phyloP scores from a whole-genome alignment of 2,113 vertebrate genomes.

The Phodopus roborovskii region DNA sequence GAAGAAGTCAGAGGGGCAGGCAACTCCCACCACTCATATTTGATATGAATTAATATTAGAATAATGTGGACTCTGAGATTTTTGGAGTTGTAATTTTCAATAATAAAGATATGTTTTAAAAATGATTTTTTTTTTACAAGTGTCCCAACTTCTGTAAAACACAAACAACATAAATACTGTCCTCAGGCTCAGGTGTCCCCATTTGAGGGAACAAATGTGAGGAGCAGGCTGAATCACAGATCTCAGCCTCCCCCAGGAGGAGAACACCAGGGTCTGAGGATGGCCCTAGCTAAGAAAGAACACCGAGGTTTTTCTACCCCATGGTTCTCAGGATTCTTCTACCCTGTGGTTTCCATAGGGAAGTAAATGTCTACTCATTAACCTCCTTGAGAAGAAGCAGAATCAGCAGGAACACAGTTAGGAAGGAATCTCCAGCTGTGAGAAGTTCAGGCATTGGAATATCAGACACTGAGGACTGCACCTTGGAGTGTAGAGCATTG shows the following conservation, averaged over 20 bases:
- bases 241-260: background rate
- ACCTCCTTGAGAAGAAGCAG: background rate
- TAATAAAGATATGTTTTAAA: background rate
- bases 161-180: background rate
- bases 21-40: background rate
- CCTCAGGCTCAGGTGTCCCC: background rate
- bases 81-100: background rate
- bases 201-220: background rate
- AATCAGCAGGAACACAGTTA: background rate
- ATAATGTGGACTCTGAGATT: conserved; percentile 11
- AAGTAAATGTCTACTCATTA: background rate
- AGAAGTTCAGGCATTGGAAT: background rate
- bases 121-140: background rate
- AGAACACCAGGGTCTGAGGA: background rate
- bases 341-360: background rate
- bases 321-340: background rate
- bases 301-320: background rate
- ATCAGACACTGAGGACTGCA: background rate
- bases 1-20: background rate
- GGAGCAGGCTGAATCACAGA: background rate
- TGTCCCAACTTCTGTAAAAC: too few species aligned
- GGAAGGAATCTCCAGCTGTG: background rate
- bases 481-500: background rate
- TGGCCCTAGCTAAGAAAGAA: background rate
- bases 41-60: background rate